Evolutionary conservation across 2,797 vertebrate genomes (phyloP).

Genomic region (Nyctalus aviator): DNA sequence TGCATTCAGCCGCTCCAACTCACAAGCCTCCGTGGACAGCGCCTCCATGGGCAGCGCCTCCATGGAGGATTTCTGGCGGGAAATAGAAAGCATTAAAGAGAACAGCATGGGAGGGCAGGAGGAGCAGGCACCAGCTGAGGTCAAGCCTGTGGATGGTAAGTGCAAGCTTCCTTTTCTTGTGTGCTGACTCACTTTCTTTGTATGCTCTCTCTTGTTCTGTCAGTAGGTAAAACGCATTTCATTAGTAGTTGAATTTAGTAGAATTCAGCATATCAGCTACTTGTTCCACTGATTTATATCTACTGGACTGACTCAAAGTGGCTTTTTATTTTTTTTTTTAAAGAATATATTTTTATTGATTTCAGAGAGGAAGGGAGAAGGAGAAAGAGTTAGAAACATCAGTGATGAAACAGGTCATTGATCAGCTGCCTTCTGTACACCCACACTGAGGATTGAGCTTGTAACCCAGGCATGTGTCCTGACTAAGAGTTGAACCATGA

Average conservation of each 20-base stretch:
- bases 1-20: slow-evolving; percentile 87
- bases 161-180: background rate
- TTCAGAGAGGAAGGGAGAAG: too few species aligned
- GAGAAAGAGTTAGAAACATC: too few species aligned
- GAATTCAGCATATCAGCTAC: background rate
- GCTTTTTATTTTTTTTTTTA: background rate
- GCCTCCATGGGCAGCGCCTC: slow-evolving; percentile 92
- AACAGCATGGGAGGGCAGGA: slow-evolving; percentile 86
- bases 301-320: background rate
- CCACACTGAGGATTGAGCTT: too few species aligned
- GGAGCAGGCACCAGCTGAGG: slow-evolving; percentile 87
- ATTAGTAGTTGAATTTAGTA: background rate
- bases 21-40: slow-evolving; percentile 87
- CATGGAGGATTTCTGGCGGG: slow-evolving; percentile 97
- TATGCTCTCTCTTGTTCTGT: background rate
- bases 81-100: slow-evolving; percentile 93
- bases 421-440: too few species aligned
- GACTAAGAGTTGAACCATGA: too few species aligned
- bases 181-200: background rate
- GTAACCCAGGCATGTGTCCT: too few species aligned
- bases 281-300: background rate
- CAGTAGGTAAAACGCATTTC: background rate
- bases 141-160: slow-evolving; percentile 93
- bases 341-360: too few species aligned
- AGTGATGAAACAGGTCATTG: too few species aligned